phyloP scores from a whole-genome alignment of 2,113 vertebrate species.

The Nannobrachium achirus region DNA sequence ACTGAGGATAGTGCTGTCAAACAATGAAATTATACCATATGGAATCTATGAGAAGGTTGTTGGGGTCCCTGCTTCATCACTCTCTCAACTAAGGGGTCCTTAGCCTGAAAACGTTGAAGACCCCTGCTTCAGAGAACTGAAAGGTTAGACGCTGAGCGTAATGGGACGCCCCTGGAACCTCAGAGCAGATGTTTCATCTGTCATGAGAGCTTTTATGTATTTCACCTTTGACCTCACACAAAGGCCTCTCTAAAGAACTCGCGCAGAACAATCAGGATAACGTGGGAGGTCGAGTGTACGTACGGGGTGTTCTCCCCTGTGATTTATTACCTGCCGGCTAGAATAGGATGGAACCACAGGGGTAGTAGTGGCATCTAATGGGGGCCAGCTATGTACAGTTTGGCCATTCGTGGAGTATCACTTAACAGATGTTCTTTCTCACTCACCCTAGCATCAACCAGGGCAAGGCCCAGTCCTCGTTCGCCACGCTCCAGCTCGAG shows the following conservation, averaged over 20 bases:
- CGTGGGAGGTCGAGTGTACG: not conserved
- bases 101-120: too few relatives aligned
- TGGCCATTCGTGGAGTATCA: too few relatives aligned
- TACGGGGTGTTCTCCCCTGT: not conserved
- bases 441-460: constrained; percentile 80
- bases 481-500: constrained; percentile 77
- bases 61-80: too few relatives aligned
- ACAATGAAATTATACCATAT: too few relatives aligned
- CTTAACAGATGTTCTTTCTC: not conserved
- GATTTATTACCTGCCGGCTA: not conserved
- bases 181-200: not conserved
- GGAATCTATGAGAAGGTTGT: too few relatives aligned
- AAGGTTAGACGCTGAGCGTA: too few relatives aligned
- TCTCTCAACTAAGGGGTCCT: too few relatives aligned
- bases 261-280: not conserved
- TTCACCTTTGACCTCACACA: not conserved
- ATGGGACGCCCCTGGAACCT: too few relatives aligned
- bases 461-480: constrained; percentile 74
- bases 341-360: not conserved
- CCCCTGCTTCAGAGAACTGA: too few relatives aligned
- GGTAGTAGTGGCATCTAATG: not conserved
- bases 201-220: not conserved
- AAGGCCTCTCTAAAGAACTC: not conserved
- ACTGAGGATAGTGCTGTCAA: too few relatives aligned
- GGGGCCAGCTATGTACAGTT: not conserved